Evolutionary conservation across 37 sponge, comb jelly and placozoan genomes (phyloP), one percentile per base, ranked within the genome.

Genomic region (Bolinopsis microptera): DNA sequence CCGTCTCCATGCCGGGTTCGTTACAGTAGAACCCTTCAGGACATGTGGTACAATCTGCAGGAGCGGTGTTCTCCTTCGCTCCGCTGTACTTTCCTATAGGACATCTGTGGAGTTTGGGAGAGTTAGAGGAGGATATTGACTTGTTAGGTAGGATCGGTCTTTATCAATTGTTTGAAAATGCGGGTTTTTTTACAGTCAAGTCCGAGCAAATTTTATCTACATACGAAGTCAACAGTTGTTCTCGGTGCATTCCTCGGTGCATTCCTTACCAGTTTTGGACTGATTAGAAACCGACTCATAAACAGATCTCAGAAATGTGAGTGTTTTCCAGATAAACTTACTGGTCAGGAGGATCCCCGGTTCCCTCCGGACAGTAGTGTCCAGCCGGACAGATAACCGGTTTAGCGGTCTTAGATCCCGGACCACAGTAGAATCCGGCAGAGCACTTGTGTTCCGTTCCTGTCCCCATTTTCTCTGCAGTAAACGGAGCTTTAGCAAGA

Each of bases 321-420:
- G n/a, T n/a, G n/a, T n/a, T n/a, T n/a, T n/a, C n/a, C n/a, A n/a
- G n/a, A n/a, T 76, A 27, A 21, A 33, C 72, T 67, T 32, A 69
- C 61, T 31, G 39, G 5, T 18, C 13, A 30, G 69, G 61, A 23
- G 90, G 70, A 27, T 40, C 80, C 16, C 48, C 92, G 33, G 94
- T 92, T 18, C 94, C 94, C 37, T 93, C 39, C 9, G 94, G 94
- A 38, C 94, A 94, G 34, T 92, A 94, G 94, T 92, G 72, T 1
- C 94, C 94, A 5, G 92, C 38, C 0, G 94, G 32, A 61, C 94
- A 94, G 1, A 75, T 24, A 22, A 39, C 1, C 30, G 41, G 90
- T 35, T 86, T 40, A 33, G 93, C 94, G 9, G 35, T 38, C 39
- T 39, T 13, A 2, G 94, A 93, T 36, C 94, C 94, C 8, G 92